Base-by-base conservation (phyloP, 2,113 vertebrate species). In the Fulica atra region DNA sequence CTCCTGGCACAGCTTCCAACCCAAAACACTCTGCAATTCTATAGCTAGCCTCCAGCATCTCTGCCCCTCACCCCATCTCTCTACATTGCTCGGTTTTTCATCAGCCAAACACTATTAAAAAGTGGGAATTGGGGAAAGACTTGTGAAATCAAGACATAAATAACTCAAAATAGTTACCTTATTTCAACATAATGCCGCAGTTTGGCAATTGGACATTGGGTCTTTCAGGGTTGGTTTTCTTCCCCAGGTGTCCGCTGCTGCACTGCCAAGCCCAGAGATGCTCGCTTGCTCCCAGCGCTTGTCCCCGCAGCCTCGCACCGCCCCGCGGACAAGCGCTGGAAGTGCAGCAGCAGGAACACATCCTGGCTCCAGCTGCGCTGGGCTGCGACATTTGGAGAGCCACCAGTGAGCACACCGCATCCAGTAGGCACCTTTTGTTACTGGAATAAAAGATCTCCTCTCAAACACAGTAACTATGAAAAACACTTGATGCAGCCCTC, bases 231-330 rank as follows among this genome's bases (percentile, higher is more conserved):
- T 4, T 20, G 11, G 14, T 21, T 2, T 61, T 77, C 61, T 50
- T 3, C 11, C 19, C 4, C 38, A 68, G 17, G 17, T 5, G 16
- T 56, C 86, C 51, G 16, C 46, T 46, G 36, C 12, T 16, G 19
- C 61, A 16, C 19, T 8, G 44, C 44, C 44, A 44, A 44, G 44
- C 44, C 44, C 17, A 36, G 71, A 46, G 35, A 36, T 3, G 2
- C 2, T 0, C 11, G 3, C 4, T 0, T 12, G 18, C 17, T 9
- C 26, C 10, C 61, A 79, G 73, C 53, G 38, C 48, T 6, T 0
- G 3, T 2, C 19, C 1, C 2, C 1, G 17, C 36, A 3, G 4
- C 1, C 38, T 64, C 16, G 15, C 81, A 17, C 96, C 96, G 87
- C 78, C 95, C 1, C 4, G 66, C 91, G 96, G 95, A 46, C 29